phyloP scores from a whole-genome alignment of 1,140 invertebrate species.

The Scaptomyza hsui region DNA sequence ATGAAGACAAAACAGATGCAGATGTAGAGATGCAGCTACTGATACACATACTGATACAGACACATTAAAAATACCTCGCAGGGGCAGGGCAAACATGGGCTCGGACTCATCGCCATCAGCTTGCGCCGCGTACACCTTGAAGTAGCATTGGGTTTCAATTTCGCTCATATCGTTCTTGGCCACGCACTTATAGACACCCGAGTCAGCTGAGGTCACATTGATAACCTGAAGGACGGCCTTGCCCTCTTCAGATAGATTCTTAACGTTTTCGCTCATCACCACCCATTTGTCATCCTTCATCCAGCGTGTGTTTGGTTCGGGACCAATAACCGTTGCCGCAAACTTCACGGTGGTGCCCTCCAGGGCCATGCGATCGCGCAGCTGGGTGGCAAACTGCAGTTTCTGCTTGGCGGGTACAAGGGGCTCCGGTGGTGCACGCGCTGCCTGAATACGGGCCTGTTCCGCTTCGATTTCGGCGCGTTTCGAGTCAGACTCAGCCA shows the following conservation, averaged over 20 bases:
- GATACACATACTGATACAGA: slow-evolving; percentile 7
- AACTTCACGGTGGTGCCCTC: slow-evolving; percentile 91
- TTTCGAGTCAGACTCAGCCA: slow-evolving; percentile 76
- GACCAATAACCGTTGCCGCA: slow-evolving; percentile 92
- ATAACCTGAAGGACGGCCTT: slow-evolving; percentile 75
- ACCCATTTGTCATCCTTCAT: slow-evolving; percentile 89
- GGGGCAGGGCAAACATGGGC: slow-evolving; percentile 81
- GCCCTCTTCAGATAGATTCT: slow-evolving; percentile 75
- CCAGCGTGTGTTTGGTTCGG: slow-evolving; percentile 92
- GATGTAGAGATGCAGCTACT: slow-evolving; percentile 6
- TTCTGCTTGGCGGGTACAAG: slow-evolving; percentile 78
- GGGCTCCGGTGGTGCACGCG: slow-evolving; percentile 68
- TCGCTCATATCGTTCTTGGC: slow-evolving; percentile 79
- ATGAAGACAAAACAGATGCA: slow-evolving; percentile 21
- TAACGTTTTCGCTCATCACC: slow-evolving; percentile 61
- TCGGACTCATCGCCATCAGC: slow-evolving; percentile 81
- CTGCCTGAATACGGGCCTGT: slow-evolving; percentile 49
- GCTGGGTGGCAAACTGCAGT: slow-evolving; percentile 89
- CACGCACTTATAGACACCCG: slow-evolving; percentile 81
- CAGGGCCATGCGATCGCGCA: slow-evolving; percentile 91
- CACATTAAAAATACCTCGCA: slow-evolving; percentile 75
- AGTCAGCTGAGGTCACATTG: slow-evolving; percentile 64
- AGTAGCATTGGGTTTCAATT: slow-evolving; percentile 83
- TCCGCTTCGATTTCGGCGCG: slow-evolving; percentile 71
- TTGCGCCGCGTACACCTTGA: slow-evolving; percentile 81